Evolutionary conservation across 2,888 invertebrate genomes (phyloP).

Genomic region (Lithophane socia): DNA sequence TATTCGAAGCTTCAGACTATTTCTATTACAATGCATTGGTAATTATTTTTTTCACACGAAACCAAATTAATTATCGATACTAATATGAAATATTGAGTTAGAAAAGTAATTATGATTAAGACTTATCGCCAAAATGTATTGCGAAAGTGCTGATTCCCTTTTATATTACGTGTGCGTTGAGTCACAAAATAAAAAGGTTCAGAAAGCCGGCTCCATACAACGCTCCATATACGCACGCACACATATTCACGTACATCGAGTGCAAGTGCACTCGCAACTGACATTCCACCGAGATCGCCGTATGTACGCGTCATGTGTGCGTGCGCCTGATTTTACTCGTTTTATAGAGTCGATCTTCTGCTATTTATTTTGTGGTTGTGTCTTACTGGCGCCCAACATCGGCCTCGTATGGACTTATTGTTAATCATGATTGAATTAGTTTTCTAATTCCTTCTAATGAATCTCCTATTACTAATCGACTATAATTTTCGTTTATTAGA

Average conservation of each 20-base stretch:
- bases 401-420: constrained; percentile 1
- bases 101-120: constrained; percentile 40
- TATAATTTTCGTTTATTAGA: constrained; percentile 17
- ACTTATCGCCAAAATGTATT: constrained; percentile 31
- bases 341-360: not conserved
- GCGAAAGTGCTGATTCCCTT: constrained; percentile 42
- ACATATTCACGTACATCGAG: not conserved
- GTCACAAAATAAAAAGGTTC: not conserved
- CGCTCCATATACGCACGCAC: not conserved
- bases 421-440: constrained; percentile 36
- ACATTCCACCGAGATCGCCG: not conserved
- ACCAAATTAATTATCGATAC: not conserved
- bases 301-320: not conserved
- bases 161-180: not conserved
- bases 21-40: not conserved
- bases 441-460: constrained; percentile 32
- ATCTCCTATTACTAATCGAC: constrained; percentile 28
- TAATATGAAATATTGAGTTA: constrained; percentile 21
- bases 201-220: not conserved
- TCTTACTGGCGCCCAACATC: constrained; percentile 41
- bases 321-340: not conserved
- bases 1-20: constrained; percentile 9
- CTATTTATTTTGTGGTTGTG: not conserved
- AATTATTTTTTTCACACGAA: constrained; percentile 17
- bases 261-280: not conserved